Evolutionary conservation across 2,888 invertebrate species (phyloP).

Genomic region (Pasiphila rectangulata): DNA sequence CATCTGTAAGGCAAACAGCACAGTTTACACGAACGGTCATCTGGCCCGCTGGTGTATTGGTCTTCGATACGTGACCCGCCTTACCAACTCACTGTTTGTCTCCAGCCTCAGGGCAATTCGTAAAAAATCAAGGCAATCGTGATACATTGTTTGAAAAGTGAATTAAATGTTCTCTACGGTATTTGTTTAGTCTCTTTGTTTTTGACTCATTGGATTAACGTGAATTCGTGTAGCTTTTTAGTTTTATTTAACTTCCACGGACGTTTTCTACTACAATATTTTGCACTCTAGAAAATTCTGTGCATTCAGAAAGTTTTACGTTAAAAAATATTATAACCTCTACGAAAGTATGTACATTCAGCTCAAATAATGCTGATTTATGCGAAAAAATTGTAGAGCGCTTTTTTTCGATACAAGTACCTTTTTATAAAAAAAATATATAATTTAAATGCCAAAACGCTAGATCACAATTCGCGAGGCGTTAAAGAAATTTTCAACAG

Average conservation of each 20-base stretch:
- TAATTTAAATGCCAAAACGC: constrained; percentile 4
- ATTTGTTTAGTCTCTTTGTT: constrained; percentile 2
- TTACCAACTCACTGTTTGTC: constrained; percentile 41
- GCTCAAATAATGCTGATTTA: not conserved
- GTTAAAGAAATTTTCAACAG: constrained; percentile 14
- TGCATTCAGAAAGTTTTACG: not conserved
- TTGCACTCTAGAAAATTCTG: not conserved
- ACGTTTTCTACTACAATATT: not conserved
- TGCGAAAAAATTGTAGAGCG: not conserved
- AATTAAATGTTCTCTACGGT: constrained; percentile 1
- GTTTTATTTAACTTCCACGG: not conserved
- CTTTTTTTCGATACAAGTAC: not conserved
- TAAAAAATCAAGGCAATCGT: constrained; percentile 34
- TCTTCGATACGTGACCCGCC: constrained; percentile 39
- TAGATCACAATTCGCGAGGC: constrained; percentile 3
- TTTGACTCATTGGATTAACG: constrained; percentile 5
- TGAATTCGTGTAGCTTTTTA: not conserved
- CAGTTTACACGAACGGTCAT: constrained; percentile 25
- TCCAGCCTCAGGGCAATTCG: constrained; percentile 34
- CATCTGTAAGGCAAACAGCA: too few species aligned
- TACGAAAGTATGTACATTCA: too few species aligned
- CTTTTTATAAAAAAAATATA: not conserved
- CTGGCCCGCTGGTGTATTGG: constrained; percentile 29
- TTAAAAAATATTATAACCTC: not conserved
- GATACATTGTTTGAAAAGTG: constrained; percentile 27